A percentile compares a stretch with the other conserved stretches of the same genome.
Evolutionary conservation across 2,797 vertebrate genomes (phyloP).

Genomic region (Chelidonichthys spinosus): DNA sequence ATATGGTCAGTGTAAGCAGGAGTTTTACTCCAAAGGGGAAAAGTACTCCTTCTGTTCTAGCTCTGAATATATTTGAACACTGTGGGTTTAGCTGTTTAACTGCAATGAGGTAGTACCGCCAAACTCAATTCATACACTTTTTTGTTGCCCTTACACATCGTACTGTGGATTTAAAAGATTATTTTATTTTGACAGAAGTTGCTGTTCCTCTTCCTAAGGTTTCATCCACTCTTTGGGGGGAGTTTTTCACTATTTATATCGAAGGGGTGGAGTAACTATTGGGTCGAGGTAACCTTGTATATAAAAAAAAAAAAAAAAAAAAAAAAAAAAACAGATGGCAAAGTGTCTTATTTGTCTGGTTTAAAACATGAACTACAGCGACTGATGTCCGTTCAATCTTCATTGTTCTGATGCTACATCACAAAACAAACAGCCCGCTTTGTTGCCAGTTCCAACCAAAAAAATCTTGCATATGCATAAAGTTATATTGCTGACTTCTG

Average conservation of each 20-base stretch:
- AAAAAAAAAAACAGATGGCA: too few species aligned
- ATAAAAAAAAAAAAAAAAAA: too few species aligned
- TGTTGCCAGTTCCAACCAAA: constrained; percentile 5
- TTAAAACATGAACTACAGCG: constrained; percentile 2
- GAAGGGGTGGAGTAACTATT: too few species aligned
- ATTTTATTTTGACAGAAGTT: too few species aligned
- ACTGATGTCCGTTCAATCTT: background rate
- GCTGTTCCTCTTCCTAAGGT: too few species aligned
- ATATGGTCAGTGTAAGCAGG: background rate
- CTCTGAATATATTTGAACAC: background rate
- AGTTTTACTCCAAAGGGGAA: background rate
- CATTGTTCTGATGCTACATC: background rate
- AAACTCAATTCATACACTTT: too few species aligned
- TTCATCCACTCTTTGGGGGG: too few species aligned
- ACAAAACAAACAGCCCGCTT: background rate
- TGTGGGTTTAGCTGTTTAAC: background rate
- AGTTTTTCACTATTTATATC: too few species aligned
- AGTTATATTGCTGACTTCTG: constrained; percentile 18
- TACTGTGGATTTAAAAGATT: background rate
- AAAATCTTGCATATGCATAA: background rate
- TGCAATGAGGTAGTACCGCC: background rate
- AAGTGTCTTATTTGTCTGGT: too few species aligned
- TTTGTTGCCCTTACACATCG: too few species aligned
- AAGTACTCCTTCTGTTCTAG: background rate
- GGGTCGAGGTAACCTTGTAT: too few species aligned